Evolutionary conservation across 2,797 vertebrate genomes (phyloP).

Genomic region (Sparidentex hasta): DNA sequence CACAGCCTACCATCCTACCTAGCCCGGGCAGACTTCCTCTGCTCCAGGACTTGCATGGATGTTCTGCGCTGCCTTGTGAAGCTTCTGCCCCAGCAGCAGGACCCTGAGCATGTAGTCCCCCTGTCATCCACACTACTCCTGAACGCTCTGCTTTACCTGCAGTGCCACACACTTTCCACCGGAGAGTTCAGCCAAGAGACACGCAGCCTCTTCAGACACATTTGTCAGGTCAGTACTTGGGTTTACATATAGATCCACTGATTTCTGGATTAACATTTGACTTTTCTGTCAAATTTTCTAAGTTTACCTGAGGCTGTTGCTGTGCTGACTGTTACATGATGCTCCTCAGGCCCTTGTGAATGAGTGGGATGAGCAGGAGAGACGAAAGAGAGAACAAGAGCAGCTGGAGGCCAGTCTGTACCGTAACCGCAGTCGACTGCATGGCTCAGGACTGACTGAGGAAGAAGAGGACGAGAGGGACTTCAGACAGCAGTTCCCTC

Average conservation of each 20-base stretch:
- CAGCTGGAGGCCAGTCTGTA: conserved; percentile 90
- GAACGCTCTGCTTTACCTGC: conserved; percentile 90
- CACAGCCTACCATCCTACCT: conserved; percentile 87
- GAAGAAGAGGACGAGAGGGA: conserved; percentile 94
- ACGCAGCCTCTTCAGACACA: conserved; percentile 90
- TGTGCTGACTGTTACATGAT: conserved; percentile 2
- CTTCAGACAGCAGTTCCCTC: conserved; percentile 91
- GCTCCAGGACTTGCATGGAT: conserved; percentile 89
- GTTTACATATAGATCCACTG: background rate
- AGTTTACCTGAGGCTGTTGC: background rate
- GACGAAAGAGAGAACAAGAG: conserved; percentile 84
- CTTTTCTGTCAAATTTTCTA: background rate
- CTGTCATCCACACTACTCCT: conserved; percentile 88
- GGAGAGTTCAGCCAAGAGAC: conserved; percentile 89
- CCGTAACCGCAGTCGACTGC: conserved; percentile 85
- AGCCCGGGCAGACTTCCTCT: conserved; percentile 91
- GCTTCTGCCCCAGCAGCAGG: conserved; percentile 85
- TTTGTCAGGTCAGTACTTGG: conserved; percentile 89
- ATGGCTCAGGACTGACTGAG: conserved; percentile 87
- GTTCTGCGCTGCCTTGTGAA: conserved; percentile 87
- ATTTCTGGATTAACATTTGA: background rate
- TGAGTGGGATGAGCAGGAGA: conserved; percentile 97
- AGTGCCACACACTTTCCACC: conserved; percentile 87
- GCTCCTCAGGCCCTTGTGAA: conserved; percentile 91
- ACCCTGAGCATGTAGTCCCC: conserved; percentile 75